Evolutionary conservation across 2,113 vertebrate genomes (phyloP).

Genomic region (Cichladusa arquata): DNA sequence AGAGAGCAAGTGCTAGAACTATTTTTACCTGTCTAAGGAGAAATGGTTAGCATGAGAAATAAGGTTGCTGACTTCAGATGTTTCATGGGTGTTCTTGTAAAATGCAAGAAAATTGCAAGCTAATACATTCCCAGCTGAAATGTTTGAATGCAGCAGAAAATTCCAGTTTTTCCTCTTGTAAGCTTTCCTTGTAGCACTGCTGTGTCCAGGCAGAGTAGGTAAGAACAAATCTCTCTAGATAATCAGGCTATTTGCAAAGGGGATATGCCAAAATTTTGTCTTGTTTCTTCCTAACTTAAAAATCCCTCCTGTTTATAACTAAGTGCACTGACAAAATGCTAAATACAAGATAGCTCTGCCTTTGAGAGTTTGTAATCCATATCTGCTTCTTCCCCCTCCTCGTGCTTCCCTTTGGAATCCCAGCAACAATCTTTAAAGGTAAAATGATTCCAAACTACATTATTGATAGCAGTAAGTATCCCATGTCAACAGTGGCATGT

Average conservation of each 20-base stretch:
- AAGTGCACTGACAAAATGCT: not conserved
- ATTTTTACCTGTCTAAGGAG: not conserved
- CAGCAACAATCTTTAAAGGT: conserved; percentile 91
- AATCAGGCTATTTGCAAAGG: not conserved
- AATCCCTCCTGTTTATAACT: not conserved
- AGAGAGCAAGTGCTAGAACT: not conserved
- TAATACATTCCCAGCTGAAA: not conserved
- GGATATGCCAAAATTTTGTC: not conserved
- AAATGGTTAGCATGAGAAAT: not conserved
- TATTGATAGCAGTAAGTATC: conserved; percentile 89
- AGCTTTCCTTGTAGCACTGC: not conserved
- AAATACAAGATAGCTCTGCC: not conserved
- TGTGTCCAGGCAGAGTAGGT: not conserved
- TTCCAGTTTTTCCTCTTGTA: not conserved
- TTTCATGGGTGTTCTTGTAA: not conserved
- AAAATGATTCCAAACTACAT: conserved; percentile 87
- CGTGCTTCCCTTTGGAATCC: conserved; percentile 75
- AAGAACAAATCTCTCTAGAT: not conserved
- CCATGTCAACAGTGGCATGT: not conserved
- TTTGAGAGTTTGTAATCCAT: conserved; percentile 61
- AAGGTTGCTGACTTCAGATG: not conserved
- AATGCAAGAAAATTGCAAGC: not conserved
- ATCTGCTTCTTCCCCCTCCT: conserved; percentile 71
- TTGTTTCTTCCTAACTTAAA: not conserved
- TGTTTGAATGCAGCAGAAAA: not conserved